A percentile compares a stretch with the other conserved stretches of the same genome.
Conservation (phyloP, 2,888 invertebrate genomes). For the Tenodera sinensis region DNA sequence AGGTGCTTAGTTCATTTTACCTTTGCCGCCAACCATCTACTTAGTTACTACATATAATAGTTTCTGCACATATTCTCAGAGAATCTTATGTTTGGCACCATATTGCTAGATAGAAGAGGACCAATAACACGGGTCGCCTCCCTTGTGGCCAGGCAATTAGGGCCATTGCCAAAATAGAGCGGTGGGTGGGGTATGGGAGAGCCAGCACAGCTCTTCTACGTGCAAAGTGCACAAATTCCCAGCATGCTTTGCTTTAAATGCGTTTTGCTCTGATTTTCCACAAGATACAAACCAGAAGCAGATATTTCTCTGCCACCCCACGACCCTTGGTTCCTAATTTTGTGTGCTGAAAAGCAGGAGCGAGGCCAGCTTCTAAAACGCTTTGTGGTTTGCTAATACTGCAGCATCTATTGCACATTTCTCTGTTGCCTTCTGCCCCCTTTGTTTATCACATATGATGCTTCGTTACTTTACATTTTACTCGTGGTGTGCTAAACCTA, state of each 20-base stretch:
- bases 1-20: too few relatives aligned
- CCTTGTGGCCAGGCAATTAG: conserved; percentile 9
- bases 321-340: background rate
- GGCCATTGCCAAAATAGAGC: conserved; percentile 1
- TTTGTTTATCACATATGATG: too few relatives aligned
- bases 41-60: background rate
- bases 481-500: too few relatives aligned
- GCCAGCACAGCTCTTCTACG: background rate
- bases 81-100: background rate
- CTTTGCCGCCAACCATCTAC: background rate
- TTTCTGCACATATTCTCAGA: background rate
- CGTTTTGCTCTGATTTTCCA: background rate
- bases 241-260: background rate
- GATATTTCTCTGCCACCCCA: background rate
- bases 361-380: background rate
- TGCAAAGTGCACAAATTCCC: background rate
- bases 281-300: background rate
- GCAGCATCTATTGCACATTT: background rate
- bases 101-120: background rate
- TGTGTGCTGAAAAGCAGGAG: background rate
- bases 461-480: too few relatives aligned
- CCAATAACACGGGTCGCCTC: conserved; percentile 14
- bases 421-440: background rate
- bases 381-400: background rate
- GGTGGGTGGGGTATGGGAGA: background rate